Evolutionary conservation across 2,113 vertebrate species (phyloP).

Genomic region (Odontophorus gujanensis): DNA sequence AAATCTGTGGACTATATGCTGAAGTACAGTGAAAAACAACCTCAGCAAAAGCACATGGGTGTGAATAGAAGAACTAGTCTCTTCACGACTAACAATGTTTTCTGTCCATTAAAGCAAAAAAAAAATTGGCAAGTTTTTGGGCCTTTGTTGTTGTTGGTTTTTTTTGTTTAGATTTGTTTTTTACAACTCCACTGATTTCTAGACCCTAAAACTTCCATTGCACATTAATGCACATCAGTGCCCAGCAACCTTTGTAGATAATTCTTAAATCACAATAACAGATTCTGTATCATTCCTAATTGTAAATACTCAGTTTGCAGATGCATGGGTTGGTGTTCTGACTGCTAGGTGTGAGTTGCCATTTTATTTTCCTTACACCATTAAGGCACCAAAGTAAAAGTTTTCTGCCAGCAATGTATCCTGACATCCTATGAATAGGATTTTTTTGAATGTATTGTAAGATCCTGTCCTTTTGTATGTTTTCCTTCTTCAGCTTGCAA

Average conservation of each 20-base stretch:
- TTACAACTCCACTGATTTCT: not conserved
- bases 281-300: not conserved
- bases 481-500: not conserved
- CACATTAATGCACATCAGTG: not conserved
- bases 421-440: not conserved
- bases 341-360: not conserved
- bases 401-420: not conserved
- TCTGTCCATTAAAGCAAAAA: not conserved
- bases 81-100: not conserved
- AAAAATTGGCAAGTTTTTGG: too few species aligned
- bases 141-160: too few species aligned
- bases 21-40: not conserved
- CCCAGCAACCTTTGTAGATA: not conserved
- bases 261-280: not conserved
- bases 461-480: not conserved
- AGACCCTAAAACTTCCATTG: not conserved
- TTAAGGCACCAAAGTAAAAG: not conserved
- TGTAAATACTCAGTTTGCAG: not conserved
- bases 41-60: not conserved
- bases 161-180: not conserved
- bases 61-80: not conserved
- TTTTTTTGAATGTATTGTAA: not conserved
- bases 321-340: not conserved
- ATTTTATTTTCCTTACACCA: not conserved
- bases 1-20: constrained; percentile 2